Evolutionary conservation across 2,113 vertebrate genomes (phyloP).

Genomic region (Archocentrus centrarchus): DNA sequence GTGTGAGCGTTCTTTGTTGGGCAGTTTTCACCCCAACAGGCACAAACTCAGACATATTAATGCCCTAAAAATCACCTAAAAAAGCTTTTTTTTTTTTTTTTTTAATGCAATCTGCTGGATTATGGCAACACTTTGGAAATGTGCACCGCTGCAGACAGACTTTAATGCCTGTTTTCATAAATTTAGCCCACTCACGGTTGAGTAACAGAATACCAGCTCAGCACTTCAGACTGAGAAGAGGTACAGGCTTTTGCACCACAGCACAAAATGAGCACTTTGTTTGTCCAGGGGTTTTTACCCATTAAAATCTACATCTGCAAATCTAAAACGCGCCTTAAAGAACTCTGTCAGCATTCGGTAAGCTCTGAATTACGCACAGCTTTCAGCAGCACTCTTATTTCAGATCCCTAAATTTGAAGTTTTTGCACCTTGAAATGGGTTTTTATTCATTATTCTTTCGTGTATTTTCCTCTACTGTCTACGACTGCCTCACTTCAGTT

Average conservation of each 20-base stretch:
- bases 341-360: neutral
- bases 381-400: neutral
- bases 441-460: neutral
- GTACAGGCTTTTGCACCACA: neutral
- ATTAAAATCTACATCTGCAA: neutral
- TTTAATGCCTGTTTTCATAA: slow-evolving; percentile 33
- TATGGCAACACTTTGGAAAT: neutral
- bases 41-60: neutral
- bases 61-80: neutral
- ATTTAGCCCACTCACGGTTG: neutral
- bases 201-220: slow-evolving; percentile 6
- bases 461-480: neutral
- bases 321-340: neutral
- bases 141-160: neutral
- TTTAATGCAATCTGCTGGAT: neutral
- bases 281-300: neutral
- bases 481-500: neutral
- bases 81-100: accelerated
- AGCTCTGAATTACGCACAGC: neutral
- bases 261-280: slow-evolving; percentile 22
- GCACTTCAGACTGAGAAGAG: neutral
- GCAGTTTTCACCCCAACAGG: slow-evolving; percentile 6
- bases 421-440: neutral
- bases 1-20: neutral
- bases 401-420: neutral